Conservation (phyloP, 2,113 vertebrate genomes). For the Gambusia holbrooki region DNA sequence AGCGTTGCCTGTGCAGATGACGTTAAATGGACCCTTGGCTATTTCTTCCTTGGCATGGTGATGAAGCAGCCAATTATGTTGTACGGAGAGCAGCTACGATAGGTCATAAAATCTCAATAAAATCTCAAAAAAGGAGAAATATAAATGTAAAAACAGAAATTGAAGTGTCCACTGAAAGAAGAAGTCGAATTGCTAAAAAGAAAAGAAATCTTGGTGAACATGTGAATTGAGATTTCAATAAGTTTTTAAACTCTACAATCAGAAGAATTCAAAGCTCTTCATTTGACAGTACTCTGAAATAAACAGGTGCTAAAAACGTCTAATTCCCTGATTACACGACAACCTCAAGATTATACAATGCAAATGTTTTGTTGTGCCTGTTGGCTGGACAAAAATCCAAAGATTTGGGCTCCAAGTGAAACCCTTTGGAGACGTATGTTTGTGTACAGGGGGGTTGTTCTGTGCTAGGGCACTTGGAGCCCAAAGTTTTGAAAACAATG, state of each 20-base stretch:
- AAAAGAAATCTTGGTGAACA: not conserved
- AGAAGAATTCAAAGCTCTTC: not conserved
- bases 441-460: no score
- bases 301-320: not conserved
- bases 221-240: no score
- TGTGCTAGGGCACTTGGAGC: no score
- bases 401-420: no score
- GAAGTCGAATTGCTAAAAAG: no score
- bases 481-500: no score
- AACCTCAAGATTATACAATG: no score
- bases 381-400: no score
- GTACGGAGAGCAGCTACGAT: not conserved
- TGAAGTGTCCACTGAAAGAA: not conserved
- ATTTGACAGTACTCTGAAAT: not conserved
- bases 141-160: not conserved
- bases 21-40: not conserved
- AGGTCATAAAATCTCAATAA: not conserved
- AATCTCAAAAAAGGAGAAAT: not conserved
- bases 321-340: no score
- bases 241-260: not conserved
- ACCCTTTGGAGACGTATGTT: no score
- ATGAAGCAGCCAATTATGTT: not conserved
- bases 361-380: no score
- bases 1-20: not conserved
- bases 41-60: not conserved